Percentiles rank a stretch among this genome's conserved stretches.
phyloP scores from a whole-genome alignment of 2,888 invertebrate genomes.

The Taenaris catops region DNA sequence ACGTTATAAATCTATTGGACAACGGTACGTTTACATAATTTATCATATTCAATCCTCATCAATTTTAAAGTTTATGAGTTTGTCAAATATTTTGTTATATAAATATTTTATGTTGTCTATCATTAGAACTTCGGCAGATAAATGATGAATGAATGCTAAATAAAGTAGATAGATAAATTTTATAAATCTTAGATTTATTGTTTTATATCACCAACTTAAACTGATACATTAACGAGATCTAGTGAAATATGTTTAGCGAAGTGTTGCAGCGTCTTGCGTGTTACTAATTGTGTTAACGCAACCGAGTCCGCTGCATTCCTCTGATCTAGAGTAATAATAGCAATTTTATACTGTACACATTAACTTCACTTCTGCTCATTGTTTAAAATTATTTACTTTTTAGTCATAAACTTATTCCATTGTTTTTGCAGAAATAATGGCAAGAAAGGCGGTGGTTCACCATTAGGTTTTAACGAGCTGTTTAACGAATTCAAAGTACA shows the following conservation, averaged over 20 bases:
- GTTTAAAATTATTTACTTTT: constrained; percentile 3
- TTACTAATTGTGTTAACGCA: constrained; percentile 56
- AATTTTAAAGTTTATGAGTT: too few relatives aligned
- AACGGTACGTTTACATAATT: constrained; percentile 81
- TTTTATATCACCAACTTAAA: too few relatives aligned
- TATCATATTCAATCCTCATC: too few relatives aligned
- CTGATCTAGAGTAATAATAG: constrained; percentile 33
- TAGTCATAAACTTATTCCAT: neutral
- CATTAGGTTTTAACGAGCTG: constrained; percentile 91
- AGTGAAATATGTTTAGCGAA: constrained; percentile 52
- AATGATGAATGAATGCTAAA: too few relatives aligned
- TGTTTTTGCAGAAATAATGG: constrained; percentile 78
- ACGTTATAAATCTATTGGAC: constrained; percentile 85
- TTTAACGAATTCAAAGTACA: constrained; percentile 93
- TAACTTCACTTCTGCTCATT: constrained; percentile 28
- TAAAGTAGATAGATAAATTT: too few relatives aligned
- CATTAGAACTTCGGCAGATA: too few relatives aligned
- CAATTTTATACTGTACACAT: constrained; percentile 33
- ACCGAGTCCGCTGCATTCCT: constrained; percentile 64
- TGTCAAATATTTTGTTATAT: too few relatives aligned
- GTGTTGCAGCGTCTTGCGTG: constrained; percentile 62
- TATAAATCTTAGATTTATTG: too few relatives aligned
- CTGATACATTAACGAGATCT: constrained; percentile 45
- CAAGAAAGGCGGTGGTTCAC: constrained; percentile 86
- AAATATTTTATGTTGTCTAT: too few relatives aligned